A percentile compares a stretch with the other conserved stretches of the same genome.
These are phyloP conservation scores for Pica pica DNA, from an alignment of 2,113 vertebrate species.

Conservation along the genomic window DNA sequence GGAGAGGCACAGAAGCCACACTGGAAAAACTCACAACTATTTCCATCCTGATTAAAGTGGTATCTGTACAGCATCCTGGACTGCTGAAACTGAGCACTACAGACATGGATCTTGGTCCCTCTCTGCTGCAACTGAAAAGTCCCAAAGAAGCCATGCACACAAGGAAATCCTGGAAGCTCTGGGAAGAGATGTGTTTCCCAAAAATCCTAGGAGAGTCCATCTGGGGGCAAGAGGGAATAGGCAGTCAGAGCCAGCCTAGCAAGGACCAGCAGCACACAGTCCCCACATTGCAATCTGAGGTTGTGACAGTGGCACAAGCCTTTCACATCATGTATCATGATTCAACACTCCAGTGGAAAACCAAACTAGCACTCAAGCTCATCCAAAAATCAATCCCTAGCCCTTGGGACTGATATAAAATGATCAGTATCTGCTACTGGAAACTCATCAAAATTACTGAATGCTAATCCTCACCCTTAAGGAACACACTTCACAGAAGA, in stretches of 20 bases:
- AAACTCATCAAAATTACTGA: background rate
- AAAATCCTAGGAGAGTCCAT: background rate
- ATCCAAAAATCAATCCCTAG: background rate
- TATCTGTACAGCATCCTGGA: background rate
- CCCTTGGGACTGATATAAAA: background rate
- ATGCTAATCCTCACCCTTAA: background rate
- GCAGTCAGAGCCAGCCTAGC: background rate
- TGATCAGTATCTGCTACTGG: background rate
- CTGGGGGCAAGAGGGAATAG: background rate
- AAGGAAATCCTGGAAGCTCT: background rate
- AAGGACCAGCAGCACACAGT: background rate
- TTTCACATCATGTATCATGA: background rate
- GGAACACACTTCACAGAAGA: background rate
- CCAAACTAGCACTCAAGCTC: background rate
- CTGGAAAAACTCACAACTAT: background rate
- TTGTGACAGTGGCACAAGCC: background rate
- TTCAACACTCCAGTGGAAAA: background rate
- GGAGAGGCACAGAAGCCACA: background rate
- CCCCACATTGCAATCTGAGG: fast-evolving
- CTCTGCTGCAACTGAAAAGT: background rate
- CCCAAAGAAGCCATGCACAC: background rate
- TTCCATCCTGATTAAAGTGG: background rate
- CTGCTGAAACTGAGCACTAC: background rate
- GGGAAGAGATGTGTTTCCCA: background rate
- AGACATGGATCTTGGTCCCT: background rate